Evolutionary conservation across 2,113 vertebrate species (phyloP).

Genomic region (Eptesicus fuscus): DNA sequence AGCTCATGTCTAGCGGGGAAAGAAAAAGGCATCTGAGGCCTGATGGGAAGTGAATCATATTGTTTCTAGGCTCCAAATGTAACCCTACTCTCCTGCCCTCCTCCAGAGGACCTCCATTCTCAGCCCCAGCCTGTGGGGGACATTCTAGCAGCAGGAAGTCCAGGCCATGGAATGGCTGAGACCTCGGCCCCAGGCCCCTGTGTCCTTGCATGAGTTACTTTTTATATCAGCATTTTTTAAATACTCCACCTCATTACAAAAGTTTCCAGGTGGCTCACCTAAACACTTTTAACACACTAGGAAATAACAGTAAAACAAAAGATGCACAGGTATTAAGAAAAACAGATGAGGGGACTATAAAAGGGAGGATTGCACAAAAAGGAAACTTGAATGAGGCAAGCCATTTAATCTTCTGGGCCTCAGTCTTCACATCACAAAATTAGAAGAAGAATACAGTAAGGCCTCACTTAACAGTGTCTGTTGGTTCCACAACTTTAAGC

Average conservation of each 20-base stretch:
- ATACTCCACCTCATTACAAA: neutral
- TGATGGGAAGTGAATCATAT: slow-evolving; percentile 68
- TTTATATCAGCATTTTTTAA: neutral
- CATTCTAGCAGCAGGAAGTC: neutral
- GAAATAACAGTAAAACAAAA: slow-evolving; percentile 36
- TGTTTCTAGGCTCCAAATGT: slow-evolving; percentile 53
- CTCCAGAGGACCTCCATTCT: neutral
- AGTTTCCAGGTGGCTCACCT: neutral
- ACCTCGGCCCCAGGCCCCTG: neutral
- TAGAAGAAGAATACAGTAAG: neutral
- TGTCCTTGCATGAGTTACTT: neutral
- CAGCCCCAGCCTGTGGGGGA: neutral
- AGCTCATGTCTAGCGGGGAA: slow-evolving; percentile 65
- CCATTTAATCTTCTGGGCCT: neutral
- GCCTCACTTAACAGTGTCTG: neutral
- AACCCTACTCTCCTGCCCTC: neutral
- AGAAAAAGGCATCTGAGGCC: slow-evolving; percentile 61
- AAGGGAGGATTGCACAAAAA: neutral
- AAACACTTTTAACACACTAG: neutral
- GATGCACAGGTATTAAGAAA: neutral
- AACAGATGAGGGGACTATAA: neutral
- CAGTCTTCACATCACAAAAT: neutral
- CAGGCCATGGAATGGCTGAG: neutral
- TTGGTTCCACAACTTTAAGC: neutral
- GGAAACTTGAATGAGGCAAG: neutral